Conservation (phyloP, 2,113 vertebrate species). For the Catharus fuscescens region DNA sequence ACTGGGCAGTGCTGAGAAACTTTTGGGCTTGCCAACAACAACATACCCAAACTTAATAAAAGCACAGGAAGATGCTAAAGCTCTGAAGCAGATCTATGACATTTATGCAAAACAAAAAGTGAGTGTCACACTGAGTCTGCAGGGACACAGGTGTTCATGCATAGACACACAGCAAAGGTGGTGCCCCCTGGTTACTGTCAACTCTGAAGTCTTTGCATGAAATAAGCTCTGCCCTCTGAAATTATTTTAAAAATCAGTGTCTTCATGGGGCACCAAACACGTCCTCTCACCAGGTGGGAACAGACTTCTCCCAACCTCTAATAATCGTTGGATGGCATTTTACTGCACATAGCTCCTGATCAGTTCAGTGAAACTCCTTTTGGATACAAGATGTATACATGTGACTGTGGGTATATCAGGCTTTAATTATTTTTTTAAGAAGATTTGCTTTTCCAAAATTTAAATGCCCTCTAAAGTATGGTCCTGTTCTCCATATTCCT, state of each 20-base stretch:
- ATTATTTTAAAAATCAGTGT: not conserved
- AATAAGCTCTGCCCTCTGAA: not conserved
- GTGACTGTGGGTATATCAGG: not conserved
- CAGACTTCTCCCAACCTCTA: not conserved
- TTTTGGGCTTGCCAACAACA: constrained; percentile 85
- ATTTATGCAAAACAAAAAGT: constrained; percentile 85
- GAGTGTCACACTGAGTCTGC: not conserved
- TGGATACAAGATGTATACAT: not conserved
- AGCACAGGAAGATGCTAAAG: constrained; percentile 85
- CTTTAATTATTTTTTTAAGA: not conserved
- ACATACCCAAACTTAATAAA: constrained; percentile 80
- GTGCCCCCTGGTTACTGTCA: not conserved
- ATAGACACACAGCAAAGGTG: not conserved
- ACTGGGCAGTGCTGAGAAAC: constrained; percentile 86
- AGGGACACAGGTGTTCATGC: not conserved
- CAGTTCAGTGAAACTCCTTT: not conserved
- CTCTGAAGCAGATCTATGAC: constrained; percentile 83
- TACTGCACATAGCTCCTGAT: not conserved
- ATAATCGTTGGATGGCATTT: not conserved
- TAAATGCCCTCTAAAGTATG: not conserved
- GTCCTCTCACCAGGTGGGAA: not conserved
- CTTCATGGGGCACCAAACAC: not conserved
- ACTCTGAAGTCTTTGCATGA: not conserved
- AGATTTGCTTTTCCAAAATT: not conserved
- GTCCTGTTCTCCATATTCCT: not conserved